Conservation (phyloP, 2,888 invertebrate genomes). For the Stenchaetothrips biformis region DNA sequence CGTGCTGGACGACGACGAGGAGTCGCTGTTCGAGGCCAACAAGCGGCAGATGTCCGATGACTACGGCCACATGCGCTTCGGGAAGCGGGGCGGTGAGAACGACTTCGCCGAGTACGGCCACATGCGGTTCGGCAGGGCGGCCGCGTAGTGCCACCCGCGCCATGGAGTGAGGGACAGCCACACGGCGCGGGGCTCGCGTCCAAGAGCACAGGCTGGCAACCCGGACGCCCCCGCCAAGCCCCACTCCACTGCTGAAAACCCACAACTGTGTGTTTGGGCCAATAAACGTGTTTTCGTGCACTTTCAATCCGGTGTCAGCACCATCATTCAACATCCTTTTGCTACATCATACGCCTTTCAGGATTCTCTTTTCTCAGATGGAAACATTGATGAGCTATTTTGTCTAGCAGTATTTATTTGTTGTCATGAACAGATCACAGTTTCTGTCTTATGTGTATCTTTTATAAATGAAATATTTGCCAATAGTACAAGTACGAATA, state of each 20-base stretch:
- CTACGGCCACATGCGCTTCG: slow-evolving; percentile 38
- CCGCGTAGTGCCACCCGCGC: not conserved
- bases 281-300: too few relatives aligned
- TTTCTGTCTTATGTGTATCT: slow-evolving; percentile 24
- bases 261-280: too few relatives aligned
- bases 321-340: too few relatives aligned
- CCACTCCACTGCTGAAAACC: too few relatives aligned
- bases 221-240: too few relatives aligned
- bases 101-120: slow-evolving; percentile 9
- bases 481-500: slow-evolving; percentile 7
- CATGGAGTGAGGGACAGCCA: too few relatives aligned
- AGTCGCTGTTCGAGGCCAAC: slow-evolving; percentile 14
- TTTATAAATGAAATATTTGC: slow-evolving; percentile 5
- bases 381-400: not conserved
- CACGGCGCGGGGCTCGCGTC: too few relatives aligned
- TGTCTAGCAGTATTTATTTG: slow-evolving; percentile 16
- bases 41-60: slow-evolving; percentile 27
- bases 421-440: slow-evolving; percentile 24
- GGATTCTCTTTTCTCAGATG: too few relatives aligned
- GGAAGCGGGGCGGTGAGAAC: slow-evolving; percentile 29
- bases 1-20: slow-evolving; percentile 16
- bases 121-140: slow-evolving; percentile 6
- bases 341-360: too few relatives aligned
- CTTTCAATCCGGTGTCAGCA: too few relatives aligned
- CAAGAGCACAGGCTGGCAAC: too few relatives aligned